Percentiles rank a stretch among this genome's conserved stretches.
These are phyloP conservation scores for Lacanobia oleracea DNA, from an alignment of 2,888 invertebrate species.

Conservation along the genomic window DNA sequence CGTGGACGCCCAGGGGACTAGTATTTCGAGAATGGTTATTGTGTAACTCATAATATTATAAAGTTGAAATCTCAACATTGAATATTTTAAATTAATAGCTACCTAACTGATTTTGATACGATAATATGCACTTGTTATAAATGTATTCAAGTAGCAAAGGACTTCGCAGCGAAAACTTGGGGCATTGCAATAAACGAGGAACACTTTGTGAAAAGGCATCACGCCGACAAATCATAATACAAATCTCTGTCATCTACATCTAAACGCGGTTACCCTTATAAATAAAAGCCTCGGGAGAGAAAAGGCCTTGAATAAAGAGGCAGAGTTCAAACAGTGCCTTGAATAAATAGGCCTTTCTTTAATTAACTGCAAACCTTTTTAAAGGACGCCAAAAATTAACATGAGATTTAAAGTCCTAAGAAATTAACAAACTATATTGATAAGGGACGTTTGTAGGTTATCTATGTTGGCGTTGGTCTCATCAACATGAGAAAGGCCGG, in stretches of 20 bases:
- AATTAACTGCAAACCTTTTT: slow-evolving; percentile 39
- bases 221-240: slow-evolving; percentile 31
- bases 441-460: slow-evolving; percentile 48
- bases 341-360: slow-evolving; percentile 26
- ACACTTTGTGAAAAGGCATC: slow-evolving; percentile 15
- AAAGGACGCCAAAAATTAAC: slow-evolving; percentile 12
- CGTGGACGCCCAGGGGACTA: slow-evolving; percentile 30
- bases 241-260: slow-evolving; percentile 47
- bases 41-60: slow-evolving; percentile 28
- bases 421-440: slow-evolving; percentile 48
- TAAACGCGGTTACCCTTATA: slow-evolving; percentile 36
- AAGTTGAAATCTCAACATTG: slow-evolving; percentile 13
- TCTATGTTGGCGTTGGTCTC: slow-evolving; percentile 69
- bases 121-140: not conserved
- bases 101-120: not conserved
- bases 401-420: slow-evolving; percentile 7
- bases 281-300: slow-evolving; percentile 19
- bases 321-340: slow-evolving; percentile 13
- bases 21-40: slow-evolving; percentile 37
- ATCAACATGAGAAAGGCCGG: slow-evolving; percentile 85
- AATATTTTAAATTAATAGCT: slow-evolving; percentile 19
- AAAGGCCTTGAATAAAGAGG: slow-evolving; percentile 6
- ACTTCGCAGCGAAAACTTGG: not conserved
- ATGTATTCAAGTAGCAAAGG: not conserved
- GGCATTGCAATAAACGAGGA: slow-evolving; percentile 18